phyloP scores from a whole-genome alignment of 1,140 invertebrate species.

The Mercenaria mercenaria region DNA sequence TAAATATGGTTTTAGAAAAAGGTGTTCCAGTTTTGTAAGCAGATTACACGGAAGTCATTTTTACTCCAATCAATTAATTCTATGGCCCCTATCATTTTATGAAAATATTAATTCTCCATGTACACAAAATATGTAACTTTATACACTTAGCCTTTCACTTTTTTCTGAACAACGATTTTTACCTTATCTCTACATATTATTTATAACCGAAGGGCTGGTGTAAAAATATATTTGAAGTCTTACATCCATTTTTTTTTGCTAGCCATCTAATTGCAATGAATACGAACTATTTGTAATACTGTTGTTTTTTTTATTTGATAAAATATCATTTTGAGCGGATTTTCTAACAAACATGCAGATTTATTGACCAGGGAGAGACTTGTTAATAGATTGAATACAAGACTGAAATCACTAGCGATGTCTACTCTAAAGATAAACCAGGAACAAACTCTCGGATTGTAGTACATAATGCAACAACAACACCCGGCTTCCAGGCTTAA shows the following conservation, averaged over 20 bases:
- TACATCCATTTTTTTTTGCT: too few species aligned
- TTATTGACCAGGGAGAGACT: not conserved
- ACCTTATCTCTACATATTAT: too few species aligned
- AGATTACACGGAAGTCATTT: not conserved
- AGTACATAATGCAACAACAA: not conserved
- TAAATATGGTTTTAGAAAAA: slow-evolving; percentile 24
- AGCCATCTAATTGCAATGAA: too few species aligned
- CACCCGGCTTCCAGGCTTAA: not conserved
- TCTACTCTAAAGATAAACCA: not conserved
- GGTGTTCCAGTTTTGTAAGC: not conserved
- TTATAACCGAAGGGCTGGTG: too few species aligned
- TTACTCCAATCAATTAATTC: not conserved
- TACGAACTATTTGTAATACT: too few species aligned
- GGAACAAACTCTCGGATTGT: slow-evolving; percentile 12
- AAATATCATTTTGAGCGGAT: not conserved
- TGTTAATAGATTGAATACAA: not conserved
- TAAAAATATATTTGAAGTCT: too few species aligned
- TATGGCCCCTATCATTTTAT: slow-evolving; percentile 1
- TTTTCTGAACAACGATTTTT: too few species aligned
- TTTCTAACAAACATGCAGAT: not conserved
- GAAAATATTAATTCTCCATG: not conserved
- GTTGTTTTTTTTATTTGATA: too few species aligned
- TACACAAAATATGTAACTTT: too few species aligned
- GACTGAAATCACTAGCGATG: not conserved
- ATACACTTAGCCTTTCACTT: too few species aligned